Conservation (phyloP, 2,888 invertebrate genomes). For the Argyra leucocephala region DNA sequence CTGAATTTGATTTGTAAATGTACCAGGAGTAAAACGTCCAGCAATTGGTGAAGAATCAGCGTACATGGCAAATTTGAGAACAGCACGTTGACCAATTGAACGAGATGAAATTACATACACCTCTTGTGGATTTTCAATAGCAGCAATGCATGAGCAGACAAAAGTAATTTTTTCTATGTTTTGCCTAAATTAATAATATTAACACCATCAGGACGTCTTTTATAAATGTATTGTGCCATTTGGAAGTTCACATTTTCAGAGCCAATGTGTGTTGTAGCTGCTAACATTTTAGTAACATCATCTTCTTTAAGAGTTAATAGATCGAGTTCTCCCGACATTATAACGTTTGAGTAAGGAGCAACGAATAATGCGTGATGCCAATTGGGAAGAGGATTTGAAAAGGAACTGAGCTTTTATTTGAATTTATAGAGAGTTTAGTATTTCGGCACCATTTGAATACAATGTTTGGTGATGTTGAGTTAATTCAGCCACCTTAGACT, state of each 20-base stretch:
- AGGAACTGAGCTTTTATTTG: too few species aligned
- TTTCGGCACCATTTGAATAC: too few species aligned
- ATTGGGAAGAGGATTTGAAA: too few species aligned
- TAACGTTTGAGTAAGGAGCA: constrained; percentile 53
- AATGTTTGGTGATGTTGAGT: too few species aligned
- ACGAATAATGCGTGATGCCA: too few species aligned
- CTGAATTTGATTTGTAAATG: constrained; percentile 93
- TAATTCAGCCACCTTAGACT: too few species aligned
- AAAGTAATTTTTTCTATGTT: constrained; percentile 95
- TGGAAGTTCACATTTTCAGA: constrained; percentile 92
- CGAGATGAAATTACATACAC: constrained; percentile 95
- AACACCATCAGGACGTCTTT: constrained; percentile 86
- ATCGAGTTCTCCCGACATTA: constrained; percentile 96
- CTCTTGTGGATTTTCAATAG: constrained; percentile 95
- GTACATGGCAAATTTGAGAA: constrained; percentile 95
- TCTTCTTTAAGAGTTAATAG: constrained; percentile 87
- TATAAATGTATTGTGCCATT: constrained; percentile 95
- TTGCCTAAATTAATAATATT: constrained; percentile 93
- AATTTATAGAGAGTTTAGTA: too few species aligned
- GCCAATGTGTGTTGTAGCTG: constrained; percentile 89
- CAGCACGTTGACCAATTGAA: constrained; percentile 91
- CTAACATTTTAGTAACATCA: constrained; percentile 97
- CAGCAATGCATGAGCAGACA: constrained; percentile 98
- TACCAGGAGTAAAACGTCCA: constrained; percentile 98
- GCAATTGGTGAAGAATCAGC: constrained; percentile 98